Evolutionary conservation across 2,797 vertebrate genomes (phyloP), one percentile per base, ranked within the genome.

Genomic region (Malurus leucopterus): DNA sequence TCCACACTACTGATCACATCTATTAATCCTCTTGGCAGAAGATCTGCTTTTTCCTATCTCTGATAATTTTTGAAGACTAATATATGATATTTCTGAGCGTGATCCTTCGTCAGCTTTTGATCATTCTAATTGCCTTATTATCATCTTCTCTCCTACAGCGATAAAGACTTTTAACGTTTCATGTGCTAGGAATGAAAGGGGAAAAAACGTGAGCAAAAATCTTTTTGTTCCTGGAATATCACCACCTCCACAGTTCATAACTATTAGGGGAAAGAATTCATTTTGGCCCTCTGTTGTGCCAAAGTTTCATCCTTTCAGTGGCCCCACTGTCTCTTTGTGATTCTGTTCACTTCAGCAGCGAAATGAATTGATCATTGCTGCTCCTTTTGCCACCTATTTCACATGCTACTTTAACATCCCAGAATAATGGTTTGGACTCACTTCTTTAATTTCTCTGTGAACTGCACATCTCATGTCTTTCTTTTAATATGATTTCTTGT

Each of bases 101-200:
- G 54, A 72, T 81, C 91, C 81, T 90, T 86, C 61, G 21, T 88
- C 89, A 91, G 88, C 65, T 88, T 94, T 93, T 95, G 92, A 95
- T 94, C 10, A 22, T 78, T 84, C 69, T 94, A 95, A 96, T 94
- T 94, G 86, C 88, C 67, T 89, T 83, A 93, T 95, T 94, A 94
- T 93, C 85, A 94, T 91, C 63, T 82, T 55, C 81, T 92, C 76
- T 93, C 81, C 79, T 75, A 87, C 49, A 68, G 84, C 27, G 82
- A 95, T 87, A 90, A 90, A 96, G 59, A 43, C 75, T 91, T 88
- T 72, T 69, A 92, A 85, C 47, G 73, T 91, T 91, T 90, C 70
- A 86, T 87, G 62, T 77, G 73, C 76, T 81, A 57, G 32, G 57
- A 94, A 91, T 0, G 10, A 91, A 92, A 88, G 23, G 32, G 17